phyloP scores from a whole-genome alignment of 2,888 invertebrate genomes.

The Drosophila recens region DNA sequence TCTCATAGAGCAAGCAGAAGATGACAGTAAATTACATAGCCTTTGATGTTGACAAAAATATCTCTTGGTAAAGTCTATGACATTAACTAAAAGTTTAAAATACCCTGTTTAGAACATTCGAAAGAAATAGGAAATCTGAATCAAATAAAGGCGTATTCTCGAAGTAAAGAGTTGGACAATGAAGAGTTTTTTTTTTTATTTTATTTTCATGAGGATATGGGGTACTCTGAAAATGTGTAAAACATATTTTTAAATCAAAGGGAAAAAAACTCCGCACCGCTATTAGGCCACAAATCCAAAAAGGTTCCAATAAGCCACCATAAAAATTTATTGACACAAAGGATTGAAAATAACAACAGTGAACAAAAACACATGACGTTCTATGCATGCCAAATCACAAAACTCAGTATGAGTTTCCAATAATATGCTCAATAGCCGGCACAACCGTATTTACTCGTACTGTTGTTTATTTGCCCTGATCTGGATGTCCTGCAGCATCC shows the following conservation, averaged over 20 bases:
- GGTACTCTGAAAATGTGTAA: conserved; percentile 41
- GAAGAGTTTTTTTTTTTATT: too few relatives aligned
- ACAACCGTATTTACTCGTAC: conserved; percentile 67
- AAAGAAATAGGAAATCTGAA: neutral
- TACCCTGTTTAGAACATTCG: neutral
- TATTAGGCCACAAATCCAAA: conserved; percentile 71
- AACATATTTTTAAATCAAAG: conserved; percentile 80
- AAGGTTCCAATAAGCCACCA: conserved; percentile 77
- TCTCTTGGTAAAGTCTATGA: neutral
- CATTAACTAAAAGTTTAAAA: neutral
- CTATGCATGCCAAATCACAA: conserved; percentile 67
- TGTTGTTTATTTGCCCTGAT: conserved; percentile 73
- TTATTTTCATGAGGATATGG: conserved; percentile 26
- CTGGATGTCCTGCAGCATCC: conserved; percentile 31
- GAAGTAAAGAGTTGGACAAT: conserved; percentile 39
- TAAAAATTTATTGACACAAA: conserved; percentile 79
- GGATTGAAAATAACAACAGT: conserved; percentile 70
- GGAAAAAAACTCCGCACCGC: conserved; percentile 61
- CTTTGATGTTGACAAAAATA: neutral
- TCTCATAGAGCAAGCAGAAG: neutral
- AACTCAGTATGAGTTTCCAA: conserved; percentile 51
- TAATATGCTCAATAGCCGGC: conserved; percentile 53
- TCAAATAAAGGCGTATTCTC: neutral
- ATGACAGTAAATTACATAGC: neutral
- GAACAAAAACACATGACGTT: conserved; percentile 49